These are phyloP conservation scores for Botrylloides violaceus DNA, from an alignment of 23 tunicate species.

Conservation along the genomic window DNA sequence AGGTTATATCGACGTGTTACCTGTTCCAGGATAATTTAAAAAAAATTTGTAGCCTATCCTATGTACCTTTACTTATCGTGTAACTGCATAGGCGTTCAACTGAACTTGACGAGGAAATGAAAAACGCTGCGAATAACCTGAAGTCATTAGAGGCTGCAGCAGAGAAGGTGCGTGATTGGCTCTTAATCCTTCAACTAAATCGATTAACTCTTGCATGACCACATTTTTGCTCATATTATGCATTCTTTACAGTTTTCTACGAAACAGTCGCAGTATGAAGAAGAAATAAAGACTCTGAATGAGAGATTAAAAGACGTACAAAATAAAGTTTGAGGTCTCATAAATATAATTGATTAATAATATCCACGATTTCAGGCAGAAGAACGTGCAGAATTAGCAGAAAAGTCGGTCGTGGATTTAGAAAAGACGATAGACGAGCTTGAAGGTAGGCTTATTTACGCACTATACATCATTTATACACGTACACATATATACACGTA, in stretches of 20 bases:
- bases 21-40: too few species aligned
- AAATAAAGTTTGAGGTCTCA: not conserved
- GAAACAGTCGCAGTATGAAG: conserved; percentile 81
- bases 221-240: not conserved
- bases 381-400: conserved; percentile 8
- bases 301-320: conserved; percentile 91
- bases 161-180: conserved; percentile 83
- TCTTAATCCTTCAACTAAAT: too few species aligned
- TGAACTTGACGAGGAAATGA: conserved; percentile 84
- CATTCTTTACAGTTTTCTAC: conserved; percentile 54
- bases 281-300: conserved; percentile 81
- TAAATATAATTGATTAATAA: not conserved
- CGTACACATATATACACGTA: too few species aligned
- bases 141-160: conserved; percentile 92
- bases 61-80: too few species aligned
- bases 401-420: conserved; percentile 23
- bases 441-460: conserved; percentile 29
- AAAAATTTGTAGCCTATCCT: too few species aligned
- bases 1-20: too few species aligned
- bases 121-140: conserved; percentile 84
- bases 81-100: conserved; percentile 55
- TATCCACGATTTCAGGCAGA: conserved; percentile 6
- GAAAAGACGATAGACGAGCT: conserved; percentile 32
- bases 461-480: too few species aligned
- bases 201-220: too few species aligned